Base-by-base conservation (phyloP, 2,797 vertebrate genomes). In the Cyclopterus lumpus region DNA sequence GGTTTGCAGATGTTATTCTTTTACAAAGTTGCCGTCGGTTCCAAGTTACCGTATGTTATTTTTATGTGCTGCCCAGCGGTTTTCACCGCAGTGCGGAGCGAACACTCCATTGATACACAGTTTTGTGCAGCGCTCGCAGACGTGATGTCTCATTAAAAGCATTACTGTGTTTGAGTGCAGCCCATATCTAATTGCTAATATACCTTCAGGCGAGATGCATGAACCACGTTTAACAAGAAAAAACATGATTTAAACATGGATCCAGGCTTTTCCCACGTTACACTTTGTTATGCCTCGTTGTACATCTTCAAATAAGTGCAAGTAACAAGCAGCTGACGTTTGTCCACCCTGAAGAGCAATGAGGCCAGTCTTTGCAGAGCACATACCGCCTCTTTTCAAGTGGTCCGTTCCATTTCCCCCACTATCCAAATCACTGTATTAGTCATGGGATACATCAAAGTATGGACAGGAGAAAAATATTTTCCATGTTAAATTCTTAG, bases 1-100 rank as follows among this genome's bases (percentile, higher is more conserved):
- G 87, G 82, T 89, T 91, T 90, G 79, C 84, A 92, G 84, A 91
- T 89, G 85, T 90, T 90, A 80, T 88, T 85, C 86, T 86, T n/a
- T 89, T 86, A 80, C 85, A 91, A 87, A 86, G 82, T 58, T 80
- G 68, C 77, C 77, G 73, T 53, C 77, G 75, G 80, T 75, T 83
- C 76, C 73, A 72, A 83, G 70, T 81, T 67, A 75, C 71, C 88
- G 72, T 90, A 71, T 28, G 79, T 86, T 89, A 90, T 88, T 89
- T 89, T 87, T 85, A 82, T 55, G 85, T 51, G 38, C 65, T 42
- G 38, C 59, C 49, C 11, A 71, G 38, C 32, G 76, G 6, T 55
- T 55, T 28, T 30, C 62, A 67, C 79, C 30, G 57, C 77, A 83
- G 34, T 83, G 78, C 64, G 5, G 38, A 73, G 61, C 73, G 67